These are phyloP conservation scores for Mythimna lalbum DNA, from an alignment of 2,888 invertebrate genomes.

Conservation along the genomic window DNA sequence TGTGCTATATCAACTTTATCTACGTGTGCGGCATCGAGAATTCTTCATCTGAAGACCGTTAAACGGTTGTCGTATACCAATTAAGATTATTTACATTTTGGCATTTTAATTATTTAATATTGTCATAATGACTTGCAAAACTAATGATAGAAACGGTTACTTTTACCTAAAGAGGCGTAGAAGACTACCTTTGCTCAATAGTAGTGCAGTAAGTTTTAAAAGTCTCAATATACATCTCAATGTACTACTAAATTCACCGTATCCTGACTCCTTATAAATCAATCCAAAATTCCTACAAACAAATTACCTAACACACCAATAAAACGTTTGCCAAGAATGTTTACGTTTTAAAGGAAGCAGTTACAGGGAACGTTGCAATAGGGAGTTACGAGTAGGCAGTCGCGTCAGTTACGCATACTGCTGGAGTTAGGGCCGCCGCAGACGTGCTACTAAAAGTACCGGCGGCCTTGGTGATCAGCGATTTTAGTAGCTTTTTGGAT, in stretches of 20 bases:
- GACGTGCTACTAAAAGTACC: constrained; percentile 7
- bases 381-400: constrained; percentile 64
- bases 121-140: constrained; percentile 2
- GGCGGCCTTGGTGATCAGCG: not conserved
- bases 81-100: constrained; percentile 26
- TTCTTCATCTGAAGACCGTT: constrained; percentile 39
- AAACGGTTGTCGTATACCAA: constrained; percentile 30
- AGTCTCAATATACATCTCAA: constrained; percentile 3
- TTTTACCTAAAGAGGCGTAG: not conserved
- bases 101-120: constrained; percentile 8
- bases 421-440: constrained; percentile 47
- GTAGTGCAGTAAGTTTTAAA: constrained; percentile 2
- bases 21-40: constrained; percentile 31
- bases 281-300: constrained; percentile 34
- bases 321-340: constrained; percentile 50
- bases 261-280: constrained; percentile 25
- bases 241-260: constrained; percentile 4
- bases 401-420: constrained; percentile 75
- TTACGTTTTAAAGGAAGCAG: constrained; percentile 52
- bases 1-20: constrained; percentile 32
- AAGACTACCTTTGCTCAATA: not conserved
- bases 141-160: not conserved
- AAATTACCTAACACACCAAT: constrained; percentile 45
- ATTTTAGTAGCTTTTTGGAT: not conserved
- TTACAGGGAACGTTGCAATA: constrained; percentile 63